Evolutionary conservation across 1,140 invertebrate species (phyloP), one percentile per base, ranked within the genome.

Genomic region (Meloidogyne chitwoodi): DNA sequence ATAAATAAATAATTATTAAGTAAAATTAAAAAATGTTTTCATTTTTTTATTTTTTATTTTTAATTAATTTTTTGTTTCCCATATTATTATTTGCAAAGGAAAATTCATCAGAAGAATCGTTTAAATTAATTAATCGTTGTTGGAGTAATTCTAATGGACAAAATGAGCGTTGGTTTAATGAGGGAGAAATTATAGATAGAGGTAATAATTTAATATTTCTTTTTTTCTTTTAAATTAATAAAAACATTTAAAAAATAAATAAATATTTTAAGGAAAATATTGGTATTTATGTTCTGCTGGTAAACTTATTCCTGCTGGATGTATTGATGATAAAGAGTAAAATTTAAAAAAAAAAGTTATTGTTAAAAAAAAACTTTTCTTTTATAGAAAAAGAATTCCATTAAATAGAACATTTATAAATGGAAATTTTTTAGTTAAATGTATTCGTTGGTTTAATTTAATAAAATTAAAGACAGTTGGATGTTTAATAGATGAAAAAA

Each of bases 381-480:
- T 38, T 31, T 27, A 22, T 12, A 68, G 48, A 24, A 61, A 31
- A 27, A 31, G 56, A 61, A 63, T 73, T 73, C 22, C 38, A 14
- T 34, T 73, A 16, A 63, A 63, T 8, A 64, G 29, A n/a, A 65
- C 48, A 26, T 64, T 64, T 61, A 64, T 64, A 34, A 38, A 61
- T 22, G 56, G 64, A 11, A 34, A 61, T 64, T 64, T 63, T 61
- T 12, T 73, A 31, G 64, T 73, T 61, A 11, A 38, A 63, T 73
- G 71, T 31, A 24, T 29, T 16, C 56, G 61, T 31, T 73, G 71
- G 71, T 38, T 12, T 19, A 27, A 19, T 44, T 44, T 56, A 11
- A 27, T 70, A 19, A 44, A 70, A 70, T 34, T 70, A 27, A 41
- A 70, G 29, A 63, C 34, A 24, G 56, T 73, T 73, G 71, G 71